Conservation (phyloP, 2,797 vertebrate species). For the Anguilla megastoma region DNA sequence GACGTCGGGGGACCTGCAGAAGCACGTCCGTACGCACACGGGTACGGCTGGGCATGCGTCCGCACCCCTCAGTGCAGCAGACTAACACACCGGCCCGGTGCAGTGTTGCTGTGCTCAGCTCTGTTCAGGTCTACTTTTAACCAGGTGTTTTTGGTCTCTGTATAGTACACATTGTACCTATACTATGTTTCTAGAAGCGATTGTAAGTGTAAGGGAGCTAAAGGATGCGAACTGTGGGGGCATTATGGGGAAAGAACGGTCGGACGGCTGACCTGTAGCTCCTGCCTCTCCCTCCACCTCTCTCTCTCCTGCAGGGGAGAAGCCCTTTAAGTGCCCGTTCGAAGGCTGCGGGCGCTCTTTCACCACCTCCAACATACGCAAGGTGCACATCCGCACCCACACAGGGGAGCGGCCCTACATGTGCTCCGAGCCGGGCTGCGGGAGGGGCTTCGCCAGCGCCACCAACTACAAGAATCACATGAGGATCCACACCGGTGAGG, state of each 20-base stretch:
- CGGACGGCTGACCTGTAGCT: neutral
- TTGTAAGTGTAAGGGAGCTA: neutral
- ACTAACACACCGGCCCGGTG: too few relatives aligned
- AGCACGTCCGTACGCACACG: slow-evolving; percentile 79
- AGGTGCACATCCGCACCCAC: slow-evolving; percentile 79
- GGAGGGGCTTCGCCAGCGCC: slow-evolving; percentile 78
- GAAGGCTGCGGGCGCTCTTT: slow-evolving; percentile 80
- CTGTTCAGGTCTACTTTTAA: neutral
- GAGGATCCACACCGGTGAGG: slow-evolving; percentile 80
- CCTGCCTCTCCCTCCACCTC: neutral
- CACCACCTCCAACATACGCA: slow-evolving; percentile 80
- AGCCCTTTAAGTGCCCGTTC: slow-evolving; percentile 78
- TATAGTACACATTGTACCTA: too few relatives aligned
- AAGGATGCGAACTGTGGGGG: neutral
- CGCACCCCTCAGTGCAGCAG: neutral
- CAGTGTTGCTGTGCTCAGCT: neutral
- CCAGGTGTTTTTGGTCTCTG: neutral
- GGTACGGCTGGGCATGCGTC: slow-evolving; percentile 57
- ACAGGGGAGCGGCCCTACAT: slow-evolving; percentile 78
- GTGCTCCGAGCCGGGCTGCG: slow-evolving; percentile 73
- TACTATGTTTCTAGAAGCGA: too few relatives aligned
- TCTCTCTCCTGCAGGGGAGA: slow-evolving; percentile 66
- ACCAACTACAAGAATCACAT: slow-evolving; percentile 84
- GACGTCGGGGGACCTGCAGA: slow-evolving; percentile 80
- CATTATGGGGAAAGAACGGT: neutral